phyloP scores from a whole-genome alignment of 2,113 vertebrate genomes.

The Xerus inauris region DNA sequence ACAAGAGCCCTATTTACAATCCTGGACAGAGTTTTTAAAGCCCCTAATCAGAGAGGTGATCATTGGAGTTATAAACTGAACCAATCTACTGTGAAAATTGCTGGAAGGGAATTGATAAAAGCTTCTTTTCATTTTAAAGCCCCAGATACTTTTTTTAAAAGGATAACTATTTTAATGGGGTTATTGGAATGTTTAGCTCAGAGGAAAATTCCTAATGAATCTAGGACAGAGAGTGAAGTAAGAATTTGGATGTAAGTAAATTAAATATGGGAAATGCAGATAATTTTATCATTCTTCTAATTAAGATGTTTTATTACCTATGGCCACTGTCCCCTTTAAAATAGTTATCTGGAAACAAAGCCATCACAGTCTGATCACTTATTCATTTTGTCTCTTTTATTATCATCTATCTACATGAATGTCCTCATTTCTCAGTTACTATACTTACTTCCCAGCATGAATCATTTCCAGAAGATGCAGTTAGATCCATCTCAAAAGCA shows the following conservation, averaged over 20 bases:
- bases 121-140: neutral
- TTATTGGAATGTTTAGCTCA: neutral
- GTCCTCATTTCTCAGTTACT: neutral
- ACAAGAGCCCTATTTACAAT: neutral
- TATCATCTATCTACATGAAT: neutral
- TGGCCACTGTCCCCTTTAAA: conserved; percentile 24
- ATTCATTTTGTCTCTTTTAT: conserved; percentile 36
- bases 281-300: conserved; percentile 20
- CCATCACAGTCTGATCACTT: neutral
- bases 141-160: neutral
- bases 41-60: neutral
- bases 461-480: neutral
- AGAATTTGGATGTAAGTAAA: neutral
- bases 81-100: neutral
- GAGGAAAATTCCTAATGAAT: conserved; percentile 22
- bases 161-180: neutral
- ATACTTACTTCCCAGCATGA: neutral
- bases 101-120: neutral
- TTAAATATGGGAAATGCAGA: neutral
- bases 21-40: neutral
- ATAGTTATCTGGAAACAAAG: conserved; percentile 35
- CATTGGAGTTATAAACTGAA: neutral
- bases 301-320: conserved; percentile 26
- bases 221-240: neutral
- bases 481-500: neutral